Percentiles rank a stretch among this genome's conserved stretches.
These are phyloP conservation scores for Ennomos quercinarius DNA, from an alignment of 2,888 invertebrate species.

Conservation along the genomic window DNA sequence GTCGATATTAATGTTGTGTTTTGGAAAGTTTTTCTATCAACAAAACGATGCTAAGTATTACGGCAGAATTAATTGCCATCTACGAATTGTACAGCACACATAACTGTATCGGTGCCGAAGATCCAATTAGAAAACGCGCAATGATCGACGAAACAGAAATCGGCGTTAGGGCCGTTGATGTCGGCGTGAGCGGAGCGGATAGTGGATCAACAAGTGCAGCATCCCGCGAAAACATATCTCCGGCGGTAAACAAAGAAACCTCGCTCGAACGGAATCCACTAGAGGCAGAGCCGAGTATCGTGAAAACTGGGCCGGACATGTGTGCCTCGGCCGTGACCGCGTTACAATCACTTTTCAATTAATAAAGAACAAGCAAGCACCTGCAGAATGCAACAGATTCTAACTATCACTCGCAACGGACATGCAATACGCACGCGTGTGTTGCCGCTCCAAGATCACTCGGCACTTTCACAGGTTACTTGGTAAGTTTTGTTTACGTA, in stretches of 20 bases:
- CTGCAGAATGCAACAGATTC: constrained; percentile 80
- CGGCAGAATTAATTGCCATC: constrained; percentile 42
- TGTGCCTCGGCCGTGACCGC: constrained; percentile 83
- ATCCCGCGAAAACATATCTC: constrained; percentile 50
- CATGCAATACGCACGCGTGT: constrained; percentile 65
- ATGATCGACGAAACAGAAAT: constrained; percentile 38
- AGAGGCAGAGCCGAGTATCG: constrained; percentile 69
- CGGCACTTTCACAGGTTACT: constrained; percentile 65
- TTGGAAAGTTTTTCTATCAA: constrained; percentile 41
- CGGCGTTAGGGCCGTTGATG: constrained; percentile 32
- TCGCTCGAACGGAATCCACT: constrained; percentile 66
- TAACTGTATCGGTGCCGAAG: constrained; percentile 44
- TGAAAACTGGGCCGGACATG: constrained; percentile 84
- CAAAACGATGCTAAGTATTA: constrained; percentile 37
- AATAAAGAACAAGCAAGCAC: constrained; percentile 80
- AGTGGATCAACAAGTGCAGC: constrained; percentile 66
- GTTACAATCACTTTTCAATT: constrained; percentile 85
- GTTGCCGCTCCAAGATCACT: constrained; percentile 63
- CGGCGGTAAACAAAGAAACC: constrained; percentile 76
- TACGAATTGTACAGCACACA: constrained; percentile 31
- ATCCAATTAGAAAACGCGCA: constrained; percentile 39
- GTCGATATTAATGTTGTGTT: constrained; percentile 22
- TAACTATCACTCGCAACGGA: constrained; percentile 58
- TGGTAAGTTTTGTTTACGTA: constrained; percentile 73
- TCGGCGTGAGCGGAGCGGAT: constrained; percentile 37